Evolutionary conservation across 2,113 vertebrate genomes (phyloP), one percentile per base, ranked within the genome.

Genomic region (Edolisoma coerulescens): DNA sequence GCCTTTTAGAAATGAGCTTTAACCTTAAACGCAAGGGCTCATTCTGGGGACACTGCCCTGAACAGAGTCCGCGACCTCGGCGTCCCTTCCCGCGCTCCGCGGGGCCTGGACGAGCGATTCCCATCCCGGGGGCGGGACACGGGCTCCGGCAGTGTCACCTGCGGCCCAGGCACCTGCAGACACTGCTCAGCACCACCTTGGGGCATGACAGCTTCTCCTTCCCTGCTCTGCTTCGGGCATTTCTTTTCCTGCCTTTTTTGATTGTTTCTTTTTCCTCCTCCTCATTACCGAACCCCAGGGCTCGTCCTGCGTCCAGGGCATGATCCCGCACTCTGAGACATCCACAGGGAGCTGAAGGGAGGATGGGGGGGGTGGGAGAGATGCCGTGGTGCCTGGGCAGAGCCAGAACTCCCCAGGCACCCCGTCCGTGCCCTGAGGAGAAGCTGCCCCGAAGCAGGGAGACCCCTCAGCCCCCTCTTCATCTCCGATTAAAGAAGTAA

Each of bases 91-190:
- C 79, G 81, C 22, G 16, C 64, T 79, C 92, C 78, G 87, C 67
- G 56, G 97, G 95, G 78, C 86, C 71, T 61, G 14, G 80, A 37
- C 0, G 69, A 68, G 91, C 60, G 86, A 86, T 94, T 96, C 96
- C 86, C 80, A 50, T 61, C 95, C n/a, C 39, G 39, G 12, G 39
- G 39, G 39, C 39, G 71, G 37, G 84, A n/a, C 78, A 65, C 95
- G 53, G 94, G 86, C 64, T 90, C 97, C 93, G 71, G 49, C 95
- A 80, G 70, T 68, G 97, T 75, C 97, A 84, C 81, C 33, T 16
- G 94, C 68, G 56, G 93, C 92, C 94, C 86, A n/a, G 84, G 39
- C 41, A 35, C 16, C 63, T 24, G n/a, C 65, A 14, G 22, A 45
- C 16, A 0, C 75, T 1, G 49, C 3, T 9, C 57, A 15, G 0